Evolutionary conservation across 2,888 invertebrate species (phyloP).

Genomic region (Scaptomyza flava): DNA sequence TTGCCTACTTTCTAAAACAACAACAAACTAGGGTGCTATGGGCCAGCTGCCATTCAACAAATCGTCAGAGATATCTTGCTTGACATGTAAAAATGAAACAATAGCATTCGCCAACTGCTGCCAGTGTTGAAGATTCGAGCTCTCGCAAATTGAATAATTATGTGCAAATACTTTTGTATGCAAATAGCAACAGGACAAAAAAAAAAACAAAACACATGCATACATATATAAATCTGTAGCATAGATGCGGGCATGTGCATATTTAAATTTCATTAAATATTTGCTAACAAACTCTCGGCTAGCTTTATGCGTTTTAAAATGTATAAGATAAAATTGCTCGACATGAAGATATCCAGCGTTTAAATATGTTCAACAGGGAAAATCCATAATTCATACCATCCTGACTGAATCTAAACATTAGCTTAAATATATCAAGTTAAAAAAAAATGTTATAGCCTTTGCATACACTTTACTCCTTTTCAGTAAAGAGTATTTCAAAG

Average conservation of each 20-base stretch:
- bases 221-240: conserved; percentile 10
- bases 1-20: conserved; percentile 39
- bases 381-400: too few relatives aligned
- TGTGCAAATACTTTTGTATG: conserved; percentile 52
- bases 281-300: conserved; percentile 26
- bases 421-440: too few relatives aligned
- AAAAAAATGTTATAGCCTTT: not conserved
- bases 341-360: conserved; percentile 2
- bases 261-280: conserved; percentile 53
- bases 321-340: not conserved
- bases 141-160: conserved; percentile 71
- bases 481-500: not conserved
- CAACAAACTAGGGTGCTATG: not conserved
- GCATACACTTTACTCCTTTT: not conserved
- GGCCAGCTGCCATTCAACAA: conserved; percentile 44
- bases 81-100: conserved; percentile 59
- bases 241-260: conserved; percentile 45
- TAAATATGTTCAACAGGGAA: too few relatives aligned
- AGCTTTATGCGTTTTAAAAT: conserved; percentile 14
- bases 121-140: conserved; percentile 23
- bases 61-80: conserved; percentile 55
- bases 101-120: conserved; percentile 40
- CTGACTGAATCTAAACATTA: too few relatives aligned
- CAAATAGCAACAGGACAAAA: conserved; percentile 36
- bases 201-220: conserved; percentile 10